Evolutionary conservation across 1,140 invertebrate species (phyloP).

Genomic region (Thaumatotibia leucotreta): DNA sequence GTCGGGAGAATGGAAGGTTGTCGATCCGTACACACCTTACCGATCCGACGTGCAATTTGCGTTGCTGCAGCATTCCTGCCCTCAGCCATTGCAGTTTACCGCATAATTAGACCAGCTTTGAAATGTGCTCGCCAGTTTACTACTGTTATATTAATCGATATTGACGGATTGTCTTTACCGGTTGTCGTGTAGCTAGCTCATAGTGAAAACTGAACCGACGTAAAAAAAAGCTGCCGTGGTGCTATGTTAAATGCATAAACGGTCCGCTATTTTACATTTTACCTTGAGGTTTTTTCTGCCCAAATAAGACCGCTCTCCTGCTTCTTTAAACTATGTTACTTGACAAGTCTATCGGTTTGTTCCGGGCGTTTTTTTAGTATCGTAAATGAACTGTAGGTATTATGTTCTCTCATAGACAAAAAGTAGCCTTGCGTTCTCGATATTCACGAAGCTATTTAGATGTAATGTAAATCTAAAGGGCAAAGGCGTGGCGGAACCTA

Average conservation of each 20-base stretch:
- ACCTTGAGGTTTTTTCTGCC: slow-evolving; percentile 4
- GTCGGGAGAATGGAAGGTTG: slow-evolving; percentile 64
- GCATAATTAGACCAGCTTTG: slow-evolving; percentile 46
- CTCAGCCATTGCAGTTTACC: slow-evolving; percentile 41
- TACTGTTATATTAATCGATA: slow-evolving; percentile 23
- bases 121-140: slow-evolving; percentile 22
- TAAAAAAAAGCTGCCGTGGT: neutral
- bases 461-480: slow-evolving; percentile 65
- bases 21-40: slow-evolving; percentile 48
- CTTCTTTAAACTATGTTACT: slow-evolving; percentile 12
- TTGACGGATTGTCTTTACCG: neutral
- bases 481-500: slow-evolving; percentile 56
- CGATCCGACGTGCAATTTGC: slow-evolving; percentile 38
- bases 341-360: slow-evolving; percentile 6
- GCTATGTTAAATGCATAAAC: neutral
- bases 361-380: slow-evolving; percentile 4
- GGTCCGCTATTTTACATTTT: neutral
- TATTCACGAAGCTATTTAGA: slow-evolving; percentile 52
- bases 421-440: slow-evolving; percentile 27
- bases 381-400: slow-evolving; percentile 9
- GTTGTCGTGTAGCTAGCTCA: neutral
- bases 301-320: neutral
- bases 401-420: slow-evolving; percentile 11
- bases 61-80: slow-evolving; percentile 38
- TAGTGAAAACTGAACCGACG: neutral